Conservation (phyloP, 2,113 vertebrate species). For the Brevimyrus niger region DNA sequence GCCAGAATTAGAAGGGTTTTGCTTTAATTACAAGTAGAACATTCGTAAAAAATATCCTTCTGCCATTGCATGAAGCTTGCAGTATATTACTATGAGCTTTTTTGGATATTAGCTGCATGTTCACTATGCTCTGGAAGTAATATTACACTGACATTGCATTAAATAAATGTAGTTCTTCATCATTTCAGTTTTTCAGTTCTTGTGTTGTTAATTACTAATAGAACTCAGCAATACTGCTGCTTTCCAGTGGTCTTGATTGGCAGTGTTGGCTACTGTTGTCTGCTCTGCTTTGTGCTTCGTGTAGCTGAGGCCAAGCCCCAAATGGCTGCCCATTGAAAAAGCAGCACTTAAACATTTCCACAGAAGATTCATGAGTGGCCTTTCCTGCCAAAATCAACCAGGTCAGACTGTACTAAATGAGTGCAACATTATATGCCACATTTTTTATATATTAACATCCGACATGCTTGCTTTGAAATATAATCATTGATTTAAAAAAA, state of each 20-base stretch:
- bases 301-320: background rate
- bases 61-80: background rate
- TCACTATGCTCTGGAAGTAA: background rate
- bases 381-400: background rate
- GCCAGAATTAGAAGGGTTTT: background rate
- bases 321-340: background rate
- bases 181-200: background rate
- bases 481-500: background rate
- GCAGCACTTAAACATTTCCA: background rate
- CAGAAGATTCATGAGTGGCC: background rate
- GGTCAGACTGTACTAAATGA: background rate
- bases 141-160: background rate
- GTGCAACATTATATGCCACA: background rate
- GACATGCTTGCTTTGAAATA: background rate
- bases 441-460: background rate
- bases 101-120: background rate
- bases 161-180: background rate
- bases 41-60: background rate
- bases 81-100: background rate
- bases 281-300: background rate
- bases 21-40: background rate
- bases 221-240: background rate
- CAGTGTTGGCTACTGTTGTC: background rate
- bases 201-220: background rate
- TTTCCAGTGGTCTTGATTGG: background rate